These are phyloP conservation scores for Macrochelys suwanniensis DNA, from an alignment of 2,797 vertebrate genomes.

Conservation along the genomic window DNA sequence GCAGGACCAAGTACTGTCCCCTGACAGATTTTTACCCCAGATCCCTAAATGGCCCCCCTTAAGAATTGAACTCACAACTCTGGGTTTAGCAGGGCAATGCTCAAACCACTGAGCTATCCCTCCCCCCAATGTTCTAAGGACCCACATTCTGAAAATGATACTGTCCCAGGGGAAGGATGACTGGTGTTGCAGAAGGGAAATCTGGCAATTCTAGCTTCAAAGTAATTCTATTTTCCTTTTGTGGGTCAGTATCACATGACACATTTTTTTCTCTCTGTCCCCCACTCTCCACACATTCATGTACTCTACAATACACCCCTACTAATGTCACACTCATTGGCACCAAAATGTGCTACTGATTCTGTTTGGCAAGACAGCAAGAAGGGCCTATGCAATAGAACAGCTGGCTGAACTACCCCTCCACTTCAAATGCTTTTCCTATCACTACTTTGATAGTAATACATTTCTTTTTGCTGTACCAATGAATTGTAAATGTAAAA, in stretches of 20 bases:
- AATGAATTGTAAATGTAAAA: not conserved
- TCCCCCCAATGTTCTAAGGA: not conserved
- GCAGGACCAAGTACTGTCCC: too few species aligned
- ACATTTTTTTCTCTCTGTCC: rapidly evolving
- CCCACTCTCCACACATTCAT: not conserved
- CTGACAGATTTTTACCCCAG: too few species aligned
- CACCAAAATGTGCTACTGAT: not conserved
- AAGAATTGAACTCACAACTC: too few species aligned
- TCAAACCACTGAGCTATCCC: too few species aligned
- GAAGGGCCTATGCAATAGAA: not conserved
- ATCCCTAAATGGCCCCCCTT: too few species aligned
- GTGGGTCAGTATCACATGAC: not conserved
- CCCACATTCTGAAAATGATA: not conserved
- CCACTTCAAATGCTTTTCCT: not conserved
- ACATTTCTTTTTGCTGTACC: not conserved
- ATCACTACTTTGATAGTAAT: not conserved
- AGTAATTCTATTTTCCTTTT: not conserved
- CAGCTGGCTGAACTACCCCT: not conserved
- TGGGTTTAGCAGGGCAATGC: too few species aligned
- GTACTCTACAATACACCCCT: not conserved
- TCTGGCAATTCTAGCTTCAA: not conserved
- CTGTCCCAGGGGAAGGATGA: not conserved
- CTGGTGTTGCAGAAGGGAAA: not conserved
- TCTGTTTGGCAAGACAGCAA: not conserved
- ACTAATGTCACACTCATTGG: not conserved